Percentiles rank a stretch among this genome's conserved stretches.
These are phyloP conservation scores for Mus minutoides DNA, from an alignment of 2,797 vertebrate genomes.

Conservation along the genomic window DNA sequence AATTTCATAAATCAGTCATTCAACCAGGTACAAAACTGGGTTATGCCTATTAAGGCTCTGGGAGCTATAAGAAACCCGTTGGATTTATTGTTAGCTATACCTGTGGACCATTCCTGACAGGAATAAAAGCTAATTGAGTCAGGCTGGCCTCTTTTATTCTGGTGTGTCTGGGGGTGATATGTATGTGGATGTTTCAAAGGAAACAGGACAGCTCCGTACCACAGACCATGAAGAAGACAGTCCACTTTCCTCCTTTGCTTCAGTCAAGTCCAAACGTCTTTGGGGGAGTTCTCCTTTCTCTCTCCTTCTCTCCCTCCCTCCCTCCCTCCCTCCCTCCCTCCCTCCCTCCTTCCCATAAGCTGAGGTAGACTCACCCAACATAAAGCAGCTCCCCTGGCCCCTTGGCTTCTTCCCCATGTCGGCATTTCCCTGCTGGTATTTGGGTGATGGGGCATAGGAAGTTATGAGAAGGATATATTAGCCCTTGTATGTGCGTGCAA, in stretches of 20 bases:
- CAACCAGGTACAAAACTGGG: conserved; percentile 44
- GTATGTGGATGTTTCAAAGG: not conserved
- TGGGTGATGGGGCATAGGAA: not conserved
- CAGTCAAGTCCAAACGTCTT: not conserved
- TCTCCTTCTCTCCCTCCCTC: too few species aligned
- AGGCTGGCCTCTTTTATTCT: not conserved
- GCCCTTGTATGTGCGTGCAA: not conserved
- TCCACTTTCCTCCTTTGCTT: not conserved
- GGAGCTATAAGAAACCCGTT: conserved; percentile 34
- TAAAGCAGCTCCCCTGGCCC: not conserved
- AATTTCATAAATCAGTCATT: conserved; percentile 65
- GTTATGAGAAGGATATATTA: too few species aligned
- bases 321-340: too few species aligned
- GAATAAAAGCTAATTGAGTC: conserved; percentile 38
- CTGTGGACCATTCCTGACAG: not conserved
- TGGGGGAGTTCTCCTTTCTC: too few species aligned
- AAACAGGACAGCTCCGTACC: not conserved
- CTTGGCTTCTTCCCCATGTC: not conserved
- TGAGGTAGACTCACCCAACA: not conserved
- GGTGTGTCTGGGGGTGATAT: not conserved
- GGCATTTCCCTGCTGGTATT: not conserved
- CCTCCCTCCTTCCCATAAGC: too few species aligned
- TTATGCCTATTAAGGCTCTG: conserved; percentile 50
- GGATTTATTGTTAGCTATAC: conserved; percentile 54
- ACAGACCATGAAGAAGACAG: not conserved